Evolutionary conservation across 2,113 vertebrate species (phyloP), one percentile per base, ranked within the genome.

Genomic region (Motacilla alba): DNA sequence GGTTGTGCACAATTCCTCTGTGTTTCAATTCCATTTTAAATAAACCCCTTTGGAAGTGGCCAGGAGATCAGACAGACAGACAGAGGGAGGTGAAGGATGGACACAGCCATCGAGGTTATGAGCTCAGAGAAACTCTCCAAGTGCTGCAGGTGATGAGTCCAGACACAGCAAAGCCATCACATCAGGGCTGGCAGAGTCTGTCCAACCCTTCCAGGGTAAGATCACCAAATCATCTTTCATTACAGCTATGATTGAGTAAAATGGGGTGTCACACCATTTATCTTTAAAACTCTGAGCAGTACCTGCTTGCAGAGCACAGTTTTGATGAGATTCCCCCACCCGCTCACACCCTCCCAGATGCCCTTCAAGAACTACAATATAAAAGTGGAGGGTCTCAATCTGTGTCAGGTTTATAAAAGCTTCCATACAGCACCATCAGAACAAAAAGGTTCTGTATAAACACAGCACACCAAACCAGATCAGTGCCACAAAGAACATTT

Each of bases 81-180:
- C 44, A 77, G 67, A 27, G 49, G 53, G 49, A 53, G 30, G 35
- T 0, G 14, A 50, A 30, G 47, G 90, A 19, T 52, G 63, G 73
- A 60, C 94, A 78, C 33, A 52, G 27, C n/a, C 77, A 39, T 5
- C 0, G 0, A 55, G 68, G 35, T 31, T 28, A 26, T 1, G 1
- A 87, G 33, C 81, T 78, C 2, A 53, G 63, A 66, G 58, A 59
- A 78, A 5, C 39, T 46, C 68, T 39, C 60, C 6, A 18, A 7
- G 52, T 0, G 23, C 50, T 70, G 35, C 4, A 33, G 72, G 46
- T 22, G 41, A n/a, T 37, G 53, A 26, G 31, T 8, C 35, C 86
- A 58, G 46, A 27, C 31, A 31, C 37, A 52, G 68, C 49, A 77
- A 41, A 90, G 55, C n/a, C 83, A 80, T 5, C 69, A 3, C 19